phyloP scores from a whole-genome alignment of 2,888 invertebrate genomes.

The Lutraria lutraria region DNA sequence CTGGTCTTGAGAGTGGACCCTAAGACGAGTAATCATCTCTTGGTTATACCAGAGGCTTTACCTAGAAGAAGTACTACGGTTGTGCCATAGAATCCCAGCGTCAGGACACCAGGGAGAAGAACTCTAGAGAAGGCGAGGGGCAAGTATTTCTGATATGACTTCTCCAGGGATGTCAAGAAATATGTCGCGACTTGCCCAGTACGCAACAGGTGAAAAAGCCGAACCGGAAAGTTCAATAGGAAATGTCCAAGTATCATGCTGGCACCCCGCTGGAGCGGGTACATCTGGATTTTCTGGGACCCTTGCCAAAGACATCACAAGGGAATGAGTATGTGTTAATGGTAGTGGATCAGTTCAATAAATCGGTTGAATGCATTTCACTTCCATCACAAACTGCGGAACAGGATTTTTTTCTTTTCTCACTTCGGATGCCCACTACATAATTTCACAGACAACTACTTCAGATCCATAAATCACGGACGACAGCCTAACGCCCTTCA shows the following conservation, averaged over 20 bases:
- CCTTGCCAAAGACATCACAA: constrained; percentile 17
- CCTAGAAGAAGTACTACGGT: background rate
- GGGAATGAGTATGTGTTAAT: constrained; percentile 38
- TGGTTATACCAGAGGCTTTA: no score
- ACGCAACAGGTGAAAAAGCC: constrained; percentile 32
- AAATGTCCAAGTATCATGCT: constrained; percentile 36
- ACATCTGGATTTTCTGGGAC: constrained; percentile 33
- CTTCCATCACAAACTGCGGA: constrained; percentile 33
- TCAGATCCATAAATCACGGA: constrained; percentile 20
- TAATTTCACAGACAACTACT: background rate
- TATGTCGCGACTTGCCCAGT: constrained; percentile 29
- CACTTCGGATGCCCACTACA: constrained; percentile 31
- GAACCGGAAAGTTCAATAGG: constrained; percentile 14
- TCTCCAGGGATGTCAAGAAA: constrained; percentile 14
- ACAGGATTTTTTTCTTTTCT: constrained; percentile 18
- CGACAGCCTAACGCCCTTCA: constrained; percentile 24
- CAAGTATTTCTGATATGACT: constrained; percentile 49
- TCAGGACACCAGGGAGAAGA: constrained; percentile 58
- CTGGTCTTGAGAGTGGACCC: background rate
- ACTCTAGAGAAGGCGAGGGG: constrained; percentile 30
- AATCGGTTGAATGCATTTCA: constrained; percentile 33
- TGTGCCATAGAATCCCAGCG: constrained; percentile 50
- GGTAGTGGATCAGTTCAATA: constrained; percentile 44
- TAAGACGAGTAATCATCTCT: background rate
- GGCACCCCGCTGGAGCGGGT: constrained; percentile 45